Evolutionary conservation across 37 sponge, comb jelly and placozoan species (phyloP), one percentile per base, ranked within the genome.

Genomic region (Spongia lamella): DNA sequence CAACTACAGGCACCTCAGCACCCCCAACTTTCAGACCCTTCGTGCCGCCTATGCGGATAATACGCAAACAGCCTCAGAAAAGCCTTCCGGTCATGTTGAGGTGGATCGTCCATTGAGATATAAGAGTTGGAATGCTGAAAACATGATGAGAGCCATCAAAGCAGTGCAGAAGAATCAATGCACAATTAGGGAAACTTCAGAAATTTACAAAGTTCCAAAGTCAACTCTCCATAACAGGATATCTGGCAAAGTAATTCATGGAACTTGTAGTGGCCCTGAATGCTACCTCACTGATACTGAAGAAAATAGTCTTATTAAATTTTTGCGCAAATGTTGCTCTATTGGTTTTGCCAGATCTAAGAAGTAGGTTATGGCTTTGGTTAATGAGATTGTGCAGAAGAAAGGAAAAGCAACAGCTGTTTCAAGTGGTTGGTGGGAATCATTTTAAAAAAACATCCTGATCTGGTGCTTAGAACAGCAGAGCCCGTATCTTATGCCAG

Each of bases 341-440:
- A n/a, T n/a, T n/a, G n/a, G n/a, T n/a, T n/a, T n/a, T n/a, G n/a
- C n/a, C n/a, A n/a, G n/a, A n/a, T n/a, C n/a, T n/a, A n/a, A n/a
- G n/a, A n/a, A n/a, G n/a, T n/a, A n/a, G n/a, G n/a, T n/a, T n/a
- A n/a, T n/a, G n/a, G n/a, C n/a, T n/a, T n/a, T n/a, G n/a, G 30
- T 56, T 7, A 68, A 79, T n/a, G 3, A 37, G 61, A 47, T 71
- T 0, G 7, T 72, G 9, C 19, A 73, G 3, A 53, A 4, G 1
- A 81, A 81, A 22, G 82, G 82, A 22, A 51, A 54, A 13, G 40
- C 35, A 21, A 29, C 36, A 1, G 26, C 11, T 62, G 64, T 80
- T 0, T 34, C 54, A 14, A 11, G 61, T 59, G 81, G 81, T n/a
- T 82, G 82, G 82, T 82, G 82, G 73, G 56, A 72, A 0, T 16